phyloP scores from a whole-genome alignment of 2,797 vertebrate genomes.

The Pangasius larnaudii region DNA sequence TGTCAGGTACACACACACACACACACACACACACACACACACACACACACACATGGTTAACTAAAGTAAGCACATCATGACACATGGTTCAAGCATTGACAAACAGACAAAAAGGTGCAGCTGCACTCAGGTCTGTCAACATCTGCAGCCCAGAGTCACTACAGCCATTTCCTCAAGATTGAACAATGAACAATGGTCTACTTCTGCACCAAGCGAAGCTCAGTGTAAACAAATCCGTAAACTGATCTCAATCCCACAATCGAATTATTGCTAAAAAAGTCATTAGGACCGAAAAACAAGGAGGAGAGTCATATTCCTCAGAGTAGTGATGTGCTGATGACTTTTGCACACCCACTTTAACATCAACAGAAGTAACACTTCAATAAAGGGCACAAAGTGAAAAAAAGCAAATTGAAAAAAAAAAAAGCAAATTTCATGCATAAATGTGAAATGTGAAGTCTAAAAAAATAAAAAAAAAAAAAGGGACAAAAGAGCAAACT shows the following conservation, averaged over 20 bases:
- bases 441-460: neutral
- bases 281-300: neutral
- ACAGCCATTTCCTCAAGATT: constrained; percentile 68
- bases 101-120: constrained; percentile 50
- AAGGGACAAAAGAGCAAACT: neutral
- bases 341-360: neutral
- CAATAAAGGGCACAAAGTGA: neutral
- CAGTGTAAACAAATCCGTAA: constrained; percentile 55
- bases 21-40: constrained; percentile 26
- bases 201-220: constrained; percentile 63
- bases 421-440: neutral
- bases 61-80: constrained; percentile 43
- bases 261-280: neutral
- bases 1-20: constrained; percentile 15
- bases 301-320: neutral
- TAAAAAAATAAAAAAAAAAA: neutral
- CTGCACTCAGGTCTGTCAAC: constrained; percentile 55
- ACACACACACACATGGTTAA: constrained; percentile 32
- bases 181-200: constrained; percentile 76
- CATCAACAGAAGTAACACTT: neutral
- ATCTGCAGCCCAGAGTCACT: constrained; percentile 62
- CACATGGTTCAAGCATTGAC: constrained; percentile 27
- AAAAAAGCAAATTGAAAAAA: neutral
- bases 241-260: constrained; percentile 12
- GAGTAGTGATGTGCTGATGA: neutral